These are phyloP conservation scores for Grapholita molesta DNA, from an alignment of 1,140 invertebrate genomes.

Conservation along the genomic window DNA sequence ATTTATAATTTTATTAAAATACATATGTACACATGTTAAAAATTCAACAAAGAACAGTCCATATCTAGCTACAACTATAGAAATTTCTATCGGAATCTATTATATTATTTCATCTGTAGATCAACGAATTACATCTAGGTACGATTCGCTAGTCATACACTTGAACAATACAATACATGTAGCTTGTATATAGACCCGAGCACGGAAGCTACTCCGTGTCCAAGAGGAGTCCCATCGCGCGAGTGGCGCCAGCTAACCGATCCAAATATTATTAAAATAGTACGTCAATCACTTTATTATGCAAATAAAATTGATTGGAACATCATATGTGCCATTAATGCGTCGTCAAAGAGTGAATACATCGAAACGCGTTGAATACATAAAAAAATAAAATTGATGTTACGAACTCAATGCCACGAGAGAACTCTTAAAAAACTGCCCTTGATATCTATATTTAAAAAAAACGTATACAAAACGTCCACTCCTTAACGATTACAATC, in stretches of 20 bases:
- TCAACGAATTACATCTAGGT: constrained; percentile 3
- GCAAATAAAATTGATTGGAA: neutral
- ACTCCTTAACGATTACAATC: constrained; percentile 65
- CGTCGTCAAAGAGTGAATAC: neutral
- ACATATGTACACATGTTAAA: constrained; percentile 61
- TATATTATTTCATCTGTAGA: neutral
- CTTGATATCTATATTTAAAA: constrained; percentile 46
- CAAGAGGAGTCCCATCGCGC: neutral
- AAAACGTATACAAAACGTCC: constrained; percentile 74
- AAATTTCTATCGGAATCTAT: constrained; percentile 16
- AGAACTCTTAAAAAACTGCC: constrained; percentile 59
- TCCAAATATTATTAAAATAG: neutral
- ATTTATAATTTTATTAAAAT: constrained; percentile 56
- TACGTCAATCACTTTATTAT: neutral
- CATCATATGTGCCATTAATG: neutral
- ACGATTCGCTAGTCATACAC: neutral
- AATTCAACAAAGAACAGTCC: constrained; percentile 52
- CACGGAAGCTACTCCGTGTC: neutral
- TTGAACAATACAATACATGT: neutral
- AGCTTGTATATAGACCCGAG: neutral
- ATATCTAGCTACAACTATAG: constrained; percentile 40
- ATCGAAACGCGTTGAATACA: neutral
- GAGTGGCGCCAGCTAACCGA: neutral
- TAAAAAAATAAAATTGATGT: neutral
- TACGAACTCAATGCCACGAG: constrained; percentile 62